Evolutionary conservation across 2,888 invertebrate species (phyloP).

Genomic region (Drosophila antonietae): DNA sequence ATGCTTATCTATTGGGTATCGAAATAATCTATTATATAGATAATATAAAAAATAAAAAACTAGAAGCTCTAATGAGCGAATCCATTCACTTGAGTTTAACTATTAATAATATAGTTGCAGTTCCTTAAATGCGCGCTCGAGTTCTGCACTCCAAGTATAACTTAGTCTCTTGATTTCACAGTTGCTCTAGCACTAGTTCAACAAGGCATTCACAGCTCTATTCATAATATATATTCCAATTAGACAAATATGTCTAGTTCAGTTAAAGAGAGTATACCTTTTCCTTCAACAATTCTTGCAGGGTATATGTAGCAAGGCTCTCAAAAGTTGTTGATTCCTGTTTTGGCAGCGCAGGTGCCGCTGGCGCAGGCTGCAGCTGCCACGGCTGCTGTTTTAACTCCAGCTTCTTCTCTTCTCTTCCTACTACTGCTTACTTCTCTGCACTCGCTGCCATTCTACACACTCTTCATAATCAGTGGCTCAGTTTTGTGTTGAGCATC

Average conservation of each 20-base stretch:
- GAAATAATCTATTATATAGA: too few relatives aligned
- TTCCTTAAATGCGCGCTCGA: background rate
- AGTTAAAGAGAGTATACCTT: background rate
- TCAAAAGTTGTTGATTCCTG: constrained; percentile 35
- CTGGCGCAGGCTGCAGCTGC: constrained; percentile 17
- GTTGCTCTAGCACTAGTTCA: too few relatives aligned
- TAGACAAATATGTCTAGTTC: too few relatives aligned
- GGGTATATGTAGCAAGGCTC: constrained; percentile 5
- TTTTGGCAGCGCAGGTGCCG: constrained; percentile 44
- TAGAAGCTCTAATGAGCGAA: background rate
- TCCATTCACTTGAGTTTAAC: background rate
- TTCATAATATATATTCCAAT: background rate
- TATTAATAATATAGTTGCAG: background rate
- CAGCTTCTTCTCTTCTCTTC: background rate
- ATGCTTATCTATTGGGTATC: too few relatives aligned
- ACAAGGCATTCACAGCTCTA: background rate
- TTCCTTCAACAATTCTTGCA: background rate
- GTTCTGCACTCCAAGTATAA: background rate
- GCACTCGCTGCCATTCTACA: background rate
- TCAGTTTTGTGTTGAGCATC: constrained; percentile 19
- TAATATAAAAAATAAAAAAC: too few relatives aligned
- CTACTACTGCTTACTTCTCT: background rate
- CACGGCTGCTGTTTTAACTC: background rate
- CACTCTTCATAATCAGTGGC: constrained; percentile 32
- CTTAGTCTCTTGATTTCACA: background rate